Conservation (phyloP, 2,797 vertebrate species). For the Rhincodon typus region DNA sequence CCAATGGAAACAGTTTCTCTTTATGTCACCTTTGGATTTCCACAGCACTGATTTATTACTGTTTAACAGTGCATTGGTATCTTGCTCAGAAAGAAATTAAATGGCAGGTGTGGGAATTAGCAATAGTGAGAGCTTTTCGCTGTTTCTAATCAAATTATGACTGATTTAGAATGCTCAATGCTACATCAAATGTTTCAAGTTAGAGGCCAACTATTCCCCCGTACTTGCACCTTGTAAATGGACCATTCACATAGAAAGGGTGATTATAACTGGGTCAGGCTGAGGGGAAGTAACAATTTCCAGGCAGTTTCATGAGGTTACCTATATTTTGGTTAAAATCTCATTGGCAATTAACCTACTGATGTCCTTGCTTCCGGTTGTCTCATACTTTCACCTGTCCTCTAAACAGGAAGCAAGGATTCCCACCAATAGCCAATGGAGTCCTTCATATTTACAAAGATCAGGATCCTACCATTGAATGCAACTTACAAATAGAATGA, state of each 20-base stretch:
- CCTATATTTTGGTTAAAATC: neutral
- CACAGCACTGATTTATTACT: neutral
- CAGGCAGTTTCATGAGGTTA: neutral
- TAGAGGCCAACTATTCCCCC: neutral
- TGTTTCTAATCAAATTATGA: neutral
- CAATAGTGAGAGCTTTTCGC: neutral
- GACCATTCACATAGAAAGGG: neutral
- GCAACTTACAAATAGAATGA: neutral
- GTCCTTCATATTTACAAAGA: neutral
- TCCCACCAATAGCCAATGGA: neutral
- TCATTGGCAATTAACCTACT: neutral
- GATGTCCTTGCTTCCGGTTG: neutral
- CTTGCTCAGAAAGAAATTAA: neutral
- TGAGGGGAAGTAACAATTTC: neutral
- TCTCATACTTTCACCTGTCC: neutral
- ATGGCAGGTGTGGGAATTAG: neutral
- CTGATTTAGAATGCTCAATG: neutral
- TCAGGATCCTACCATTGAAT: neutral
- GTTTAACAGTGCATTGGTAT: neutral
- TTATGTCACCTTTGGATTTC: neutral
- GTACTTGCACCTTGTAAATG: neutral
- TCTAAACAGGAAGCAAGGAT: neutral
- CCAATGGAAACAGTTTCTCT: neutral
- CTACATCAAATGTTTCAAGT: neutral
- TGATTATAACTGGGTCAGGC: neutral